These are phyloP conservation scores for Chloroceryle inda DNA, from an alignment of 2,797 vertebrate genomes.

Conservation along the genomic window DNA sequence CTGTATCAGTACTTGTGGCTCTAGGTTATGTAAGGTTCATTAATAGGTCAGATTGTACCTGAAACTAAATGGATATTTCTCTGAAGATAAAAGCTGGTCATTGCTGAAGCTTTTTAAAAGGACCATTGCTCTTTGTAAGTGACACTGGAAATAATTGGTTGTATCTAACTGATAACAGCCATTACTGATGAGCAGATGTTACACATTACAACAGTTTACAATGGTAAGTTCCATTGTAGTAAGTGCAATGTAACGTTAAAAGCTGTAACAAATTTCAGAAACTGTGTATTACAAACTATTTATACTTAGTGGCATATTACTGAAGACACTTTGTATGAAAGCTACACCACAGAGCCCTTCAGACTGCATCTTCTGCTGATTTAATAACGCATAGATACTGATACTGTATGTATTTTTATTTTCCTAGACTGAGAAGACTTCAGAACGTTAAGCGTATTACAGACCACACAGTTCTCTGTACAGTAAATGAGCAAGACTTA, in stretches of 20 bases:
- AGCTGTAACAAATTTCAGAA: background rate
- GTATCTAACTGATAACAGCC: background rate
- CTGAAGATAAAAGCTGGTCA: background rate
- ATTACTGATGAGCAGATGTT: background rate
- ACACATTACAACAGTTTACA: background rate
- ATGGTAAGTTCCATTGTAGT: background rate
- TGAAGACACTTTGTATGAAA: background rate
- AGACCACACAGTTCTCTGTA: background rate
- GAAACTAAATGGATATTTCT: background rate
- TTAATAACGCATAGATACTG: background rate
- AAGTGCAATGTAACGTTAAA: background rate
- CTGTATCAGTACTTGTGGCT: background rate
- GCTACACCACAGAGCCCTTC: background rate
- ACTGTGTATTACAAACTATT: background rate
- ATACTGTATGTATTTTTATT: background rate
- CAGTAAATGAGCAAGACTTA: background rate
- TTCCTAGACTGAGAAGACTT: background rate
- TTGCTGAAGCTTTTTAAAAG: background rate
- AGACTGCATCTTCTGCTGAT: background rate
- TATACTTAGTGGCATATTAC: background rate
- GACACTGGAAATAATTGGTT: background rate
- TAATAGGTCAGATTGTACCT: background rate
- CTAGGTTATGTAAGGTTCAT: background rate
- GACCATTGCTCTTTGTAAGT: background rate
- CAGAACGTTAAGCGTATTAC: background rate